Conservation (phyloP, 2,113 vertebrate species). For the Emydocephalus ijimae region DNA sequence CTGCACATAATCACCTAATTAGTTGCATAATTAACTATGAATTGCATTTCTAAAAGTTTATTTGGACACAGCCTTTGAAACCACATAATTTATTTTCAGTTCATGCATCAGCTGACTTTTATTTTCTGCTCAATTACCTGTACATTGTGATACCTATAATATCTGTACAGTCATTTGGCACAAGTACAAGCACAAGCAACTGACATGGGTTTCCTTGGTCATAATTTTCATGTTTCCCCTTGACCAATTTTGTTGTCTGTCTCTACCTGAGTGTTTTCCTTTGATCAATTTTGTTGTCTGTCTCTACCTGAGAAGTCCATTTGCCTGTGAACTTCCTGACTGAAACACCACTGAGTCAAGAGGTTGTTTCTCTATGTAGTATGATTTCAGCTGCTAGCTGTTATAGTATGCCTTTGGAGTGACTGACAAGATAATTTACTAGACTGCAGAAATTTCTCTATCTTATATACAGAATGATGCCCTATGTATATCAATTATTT, state of each 20-base stretch:
- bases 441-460: background rate
- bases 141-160: background rate
- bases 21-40: background rate
- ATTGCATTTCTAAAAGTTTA: background rate
- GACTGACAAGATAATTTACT: background rate
- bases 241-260: background rate
- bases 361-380: background rate
- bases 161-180: background rate
- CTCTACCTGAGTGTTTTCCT: background rate
- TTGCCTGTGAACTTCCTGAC: background rate
- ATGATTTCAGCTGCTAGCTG: background rate
- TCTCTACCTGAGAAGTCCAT: background rate
- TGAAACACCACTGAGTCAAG: background rate
- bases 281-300: background rate
- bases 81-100: background rate
- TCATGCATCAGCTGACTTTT: background rate
- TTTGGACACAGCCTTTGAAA: background rate
- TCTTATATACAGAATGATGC: background rate
- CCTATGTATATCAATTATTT: background rate
- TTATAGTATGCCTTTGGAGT: background rate
- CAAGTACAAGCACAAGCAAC: background rate
- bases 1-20: background rate
- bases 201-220: background rate
- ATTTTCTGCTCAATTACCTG: background rate
- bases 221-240: background rate